A percentile compares a stretch with the other conserved stretches of the same genome.
These are phyloP conservation scores for Tachuris rubrigastra DNA, from an alignment of 2,113 vertebrate species.

Conservation along the genomic window DNA sequence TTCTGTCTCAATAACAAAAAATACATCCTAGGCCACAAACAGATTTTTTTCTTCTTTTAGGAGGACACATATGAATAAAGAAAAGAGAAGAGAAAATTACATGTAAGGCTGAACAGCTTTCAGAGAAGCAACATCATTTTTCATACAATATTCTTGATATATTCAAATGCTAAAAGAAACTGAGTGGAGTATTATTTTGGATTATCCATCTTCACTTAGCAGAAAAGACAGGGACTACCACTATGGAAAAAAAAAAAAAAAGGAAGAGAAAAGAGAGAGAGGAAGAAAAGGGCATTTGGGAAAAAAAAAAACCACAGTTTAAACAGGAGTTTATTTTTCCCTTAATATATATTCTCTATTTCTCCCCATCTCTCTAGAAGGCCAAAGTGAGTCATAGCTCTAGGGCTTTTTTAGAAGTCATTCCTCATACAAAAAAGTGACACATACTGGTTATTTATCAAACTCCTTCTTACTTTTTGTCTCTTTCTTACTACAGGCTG, in stretches of 20 bases:
- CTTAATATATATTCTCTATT: background rate
- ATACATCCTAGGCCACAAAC: background rate
- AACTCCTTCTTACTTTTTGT: background rate
- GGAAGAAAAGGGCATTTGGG: background rate
- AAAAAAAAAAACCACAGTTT: background rate
- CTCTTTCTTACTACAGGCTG: background rate
- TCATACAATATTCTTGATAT: background rate
- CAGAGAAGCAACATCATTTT: conserved; percentile 4
- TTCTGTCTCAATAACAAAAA: conserved; percentile 14
- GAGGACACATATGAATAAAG: background rate
- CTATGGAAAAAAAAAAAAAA: rapidly evolving
- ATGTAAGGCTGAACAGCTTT: background rate
- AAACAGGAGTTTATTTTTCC: background rate
- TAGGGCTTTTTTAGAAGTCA: conserved; percentile 20
- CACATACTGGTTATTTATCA: background rate
- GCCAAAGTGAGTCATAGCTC: background rate
- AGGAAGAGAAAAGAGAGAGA: background rate
- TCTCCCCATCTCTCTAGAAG: background rate
- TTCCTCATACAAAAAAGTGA: background rate
- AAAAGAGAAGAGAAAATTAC: conserved; percentile 48
- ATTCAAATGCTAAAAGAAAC: background rate
- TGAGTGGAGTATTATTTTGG: background rate
- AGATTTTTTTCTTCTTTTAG: background rate
- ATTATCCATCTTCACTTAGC: background rate
- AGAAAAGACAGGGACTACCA: background rate